These are phyloP conservation scores for Sitobion miscanthi DNA, from an alignment of 1,140 invertebrate species.

Conservation along the genomic window DNA sequence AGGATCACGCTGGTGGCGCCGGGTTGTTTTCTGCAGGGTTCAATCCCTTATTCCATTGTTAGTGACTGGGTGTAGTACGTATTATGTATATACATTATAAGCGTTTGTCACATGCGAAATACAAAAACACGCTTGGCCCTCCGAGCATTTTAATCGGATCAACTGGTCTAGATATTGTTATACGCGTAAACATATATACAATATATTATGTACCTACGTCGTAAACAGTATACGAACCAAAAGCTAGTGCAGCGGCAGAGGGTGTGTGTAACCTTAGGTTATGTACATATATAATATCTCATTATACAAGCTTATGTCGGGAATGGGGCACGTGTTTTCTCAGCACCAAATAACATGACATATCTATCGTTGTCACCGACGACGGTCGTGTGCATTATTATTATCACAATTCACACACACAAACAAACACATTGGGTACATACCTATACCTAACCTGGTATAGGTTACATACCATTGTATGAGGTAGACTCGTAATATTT, in stretches of 20 bases:
- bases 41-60: not conserved
- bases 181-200: not conserved
- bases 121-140: not conserved
- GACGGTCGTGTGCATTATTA: not conserved
- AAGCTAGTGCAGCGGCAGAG: not conserved
- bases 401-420: not conserved
- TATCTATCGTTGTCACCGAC: not conserved
- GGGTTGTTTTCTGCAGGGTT: not conserved
- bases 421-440: too few species aligned
- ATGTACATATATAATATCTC: not conserved
- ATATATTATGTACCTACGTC: not conserved
- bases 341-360: not conserved
- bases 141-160: not conserved
- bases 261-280: not conserved
- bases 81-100: not conserved
- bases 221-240: not conserved
- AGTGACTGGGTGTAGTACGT: not conserved
- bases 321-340: constrained; percentile 1
- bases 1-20: too few species aligned
- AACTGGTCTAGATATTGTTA: not conserved
- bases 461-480: too few species aligned
- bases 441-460: too few species aligned
- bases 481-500: too few species aligned
- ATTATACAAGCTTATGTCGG: not conserved
- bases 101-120: not conserved